Percentiles rank a stretch among this genome's conserved stretches.
These are phyloP conservation scores for Drosophila setifemur DNA, from an alignment of 1,140 invertebrate species.

Conservation along the genomic window DNA sequence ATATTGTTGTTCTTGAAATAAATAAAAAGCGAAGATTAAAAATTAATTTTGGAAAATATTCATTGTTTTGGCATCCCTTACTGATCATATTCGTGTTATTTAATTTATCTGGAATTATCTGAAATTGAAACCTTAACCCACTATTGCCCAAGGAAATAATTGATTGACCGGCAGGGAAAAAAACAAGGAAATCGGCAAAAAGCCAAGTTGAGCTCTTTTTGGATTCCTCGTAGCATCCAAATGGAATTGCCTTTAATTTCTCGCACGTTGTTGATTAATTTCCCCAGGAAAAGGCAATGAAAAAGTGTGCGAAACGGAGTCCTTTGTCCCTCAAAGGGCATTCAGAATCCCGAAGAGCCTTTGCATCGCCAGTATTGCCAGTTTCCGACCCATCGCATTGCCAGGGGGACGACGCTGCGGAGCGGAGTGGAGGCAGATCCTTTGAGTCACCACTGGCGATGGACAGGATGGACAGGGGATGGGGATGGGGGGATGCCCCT, in stretches of 20 bases:
- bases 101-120: too few relatives aligned
- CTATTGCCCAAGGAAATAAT: too few relatives aligned
- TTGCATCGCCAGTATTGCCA: slow-evolving; percentile 58
- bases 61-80: too few relatives aligned
- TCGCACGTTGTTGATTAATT: slow-evolving; percentile 77
- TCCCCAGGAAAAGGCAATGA: slow-evolving; percentile 41
- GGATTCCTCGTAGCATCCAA: slow-evolving; percentile 15
- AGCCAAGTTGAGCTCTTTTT: slow-evolving; percentile 11
- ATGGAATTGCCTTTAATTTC: slow-evolving; percentile 65
- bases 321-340: slow-evolving; percentile 74
- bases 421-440: slow-evolving; percentile 56
- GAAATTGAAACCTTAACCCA: too few relatives aligned
- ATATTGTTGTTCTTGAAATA: too few relatives aligned
- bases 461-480: background rate
- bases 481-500: background rate
- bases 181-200: too few relatives aligned
- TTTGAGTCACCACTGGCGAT: slow-evolving; percentile 41
- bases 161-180: too few relatives aligned
- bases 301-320: slow-evolving; percentile 66
- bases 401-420: background rate
- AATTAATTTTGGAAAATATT: too few relatives aligned
- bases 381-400: slow-evolving; percentile 3
- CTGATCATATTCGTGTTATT: too few relatives aligned
- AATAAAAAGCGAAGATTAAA: too few relatives aligned
- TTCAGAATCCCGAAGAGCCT: slow-evolving; percentile 68